These are phyloP conservation scores for Camponotus vicinus DNA, from an alignment of 1,140 invertebrate species.

Conservation along the genomic window DNA sequence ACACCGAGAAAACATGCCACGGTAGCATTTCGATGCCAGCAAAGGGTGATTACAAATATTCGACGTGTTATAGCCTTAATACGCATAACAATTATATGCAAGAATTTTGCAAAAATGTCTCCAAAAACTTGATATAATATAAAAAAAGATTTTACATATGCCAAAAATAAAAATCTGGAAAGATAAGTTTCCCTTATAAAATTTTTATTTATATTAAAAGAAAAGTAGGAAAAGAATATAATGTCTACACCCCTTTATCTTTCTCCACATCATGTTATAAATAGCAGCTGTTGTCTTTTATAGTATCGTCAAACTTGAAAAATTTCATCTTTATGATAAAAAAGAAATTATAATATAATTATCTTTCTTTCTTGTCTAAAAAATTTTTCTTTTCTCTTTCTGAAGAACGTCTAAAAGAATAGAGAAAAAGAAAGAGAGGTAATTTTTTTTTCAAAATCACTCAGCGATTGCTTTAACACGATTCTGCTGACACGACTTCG, in stretches of 20 bases:
- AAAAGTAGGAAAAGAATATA: neutral
- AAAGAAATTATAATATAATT: neutral
- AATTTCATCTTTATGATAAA: neutral
- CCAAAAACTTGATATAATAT: neutral
- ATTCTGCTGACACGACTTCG: neutral
- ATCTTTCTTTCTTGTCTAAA: neutral
- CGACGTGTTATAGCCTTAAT: neutral
- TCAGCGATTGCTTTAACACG: neutral
- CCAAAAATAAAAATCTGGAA: neutral
- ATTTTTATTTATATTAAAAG: neutral
- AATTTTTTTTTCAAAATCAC: constrained; percentile 12
- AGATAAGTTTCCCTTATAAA: neutral
- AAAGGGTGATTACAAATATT: constrained; percentile 37
- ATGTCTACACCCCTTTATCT: neutral
- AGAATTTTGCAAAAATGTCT: neutral
- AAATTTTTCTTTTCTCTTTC: neutral
- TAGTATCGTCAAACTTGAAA: neutral
- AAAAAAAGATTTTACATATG: neutral
- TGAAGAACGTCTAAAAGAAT: neutral
- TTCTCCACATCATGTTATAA: neutral
- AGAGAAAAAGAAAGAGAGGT: neutral
- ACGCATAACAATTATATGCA: neutral
- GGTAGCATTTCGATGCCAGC: constrained; percentile 29
- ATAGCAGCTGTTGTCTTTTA: neutral
- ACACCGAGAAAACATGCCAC: constrained; percentile 44